phyloP scores from a whole-genome alignment of 1,140 invertebrate species.

The Choristoneura fumiferana region DNA sequence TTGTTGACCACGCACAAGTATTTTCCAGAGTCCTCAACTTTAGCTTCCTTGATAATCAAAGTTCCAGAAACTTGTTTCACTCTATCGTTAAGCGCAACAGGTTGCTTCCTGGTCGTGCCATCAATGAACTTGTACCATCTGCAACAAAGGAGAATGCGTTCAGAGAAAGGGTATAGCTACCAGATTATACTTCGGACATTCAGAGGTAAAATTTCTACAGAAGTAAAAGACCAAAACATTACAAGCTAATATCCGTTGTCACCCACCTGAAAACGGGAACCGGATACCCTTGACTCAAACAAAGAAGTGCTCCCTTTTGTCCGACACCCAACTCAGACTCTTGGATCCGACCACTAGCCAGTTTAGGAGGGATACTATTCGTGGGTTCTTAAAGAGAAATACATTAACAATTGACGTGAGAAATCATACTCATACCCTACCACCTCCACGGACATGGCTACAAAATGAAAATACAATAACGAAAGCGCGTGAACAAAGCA shows the following conservation, averaged over 20 bases:
- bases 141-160: conserved; percentile 79
- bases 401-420: conserved; percentile 13
- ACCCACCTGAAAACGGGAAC: conserved; percentile 81
- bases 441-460: conserved; percentile 4
- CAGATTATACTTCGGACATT: conserved; percentile 16
- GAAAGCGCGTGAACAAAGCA: conserved; percentile 7
- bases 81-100: conserved; percentile 90
- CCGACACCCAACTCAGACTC: conserved; percentile 61
- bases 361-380: conserved; percentile 83
- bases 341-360: conserved; percentile 80
- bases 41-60: conserved; percentile 93
- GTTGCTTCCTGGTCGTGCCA: conserved; percentile 89
- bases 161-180: conserved; percentile 24
- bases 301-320: conserved; percentile 77
- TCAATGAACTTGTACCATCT: conserved; percentile 97
- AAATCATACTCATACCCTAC: conserved; percentile 3
- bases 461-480: conserved; percentile 14
- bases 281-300: conserved; percentile 81
- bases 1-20: conserved; percentile 97
- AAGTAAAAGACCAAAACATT: conserved; percentile 4
- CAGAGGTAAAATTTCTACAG: conserved; percentile 7
- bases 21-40: conserved; percentile 95
- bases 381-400: conserved; percentile 80
- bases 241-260: conserved; percentile 1
- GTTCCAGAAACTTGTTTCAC: conserved; percentile 97